Base-by-base conservation (phyloP, 2,888 invertebrate genomes). In the Tipula unca region DNA sequence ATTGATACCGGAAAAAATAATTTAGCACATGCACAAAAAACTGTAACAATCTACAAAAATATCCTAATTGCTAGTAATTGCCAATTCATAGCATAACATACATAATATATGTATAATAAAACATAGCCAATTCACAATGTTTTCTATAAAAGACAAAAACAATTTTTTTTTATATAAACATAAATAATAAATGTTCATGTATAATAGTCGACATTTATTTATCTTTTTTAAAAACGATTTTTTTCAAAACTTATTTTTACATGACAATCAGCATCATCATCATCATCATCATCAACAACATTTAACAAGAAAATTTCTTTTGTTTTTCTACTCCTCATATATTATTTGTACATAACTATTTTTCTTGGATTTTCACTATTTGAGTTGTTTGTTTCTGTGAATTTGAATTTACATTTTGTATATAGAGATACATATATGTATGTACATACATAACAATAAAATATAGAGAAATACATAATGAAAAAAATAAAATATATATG, bases 361-460 rank as follows among this genome's bases (percentile, higher is more conserved):
- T 69, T 69, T 69, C 69, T 69, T 69, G 69, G 69, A 69, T 69
- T 69, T 69, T 69, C 69, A 69, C 69, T 69, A 69, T 69, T 69
- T 69, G 69, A 69, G 25, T 69, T 69, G 3, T 13, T 69, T 69
- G 25, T 69, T 69, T 32, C 1, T 69, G 69, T 69, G 48, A 48
- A 48, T 48, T 48, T 17, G n/a, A n/a, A n/a, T n/a, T n/a, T n/a
- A n/a, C n/a, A n/a, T n/a, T n/a, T n/a, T n/a, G n/a, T n/a, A n/a
- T n/a, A n/a, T n/a, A n/a, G n/a, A n/a, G n/a, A n/a, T n/a, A n/a
- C n/a, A n/a, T n/a, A 17, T 48, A 2, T 32, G 0, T 32, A 32
- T 6, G 32, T 32, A 32, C 32, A 32, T 32, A 32, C 32, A 32
- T 2, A 32, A 54, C 48, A 54, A 54, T 39, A 39, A 39, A 39